Evolutionary conservation across 1,140 invertebrate species (phyloP), one percentile per base, ranked within the genome.

Genomic region (Drosophila pruinosa): DNA sequence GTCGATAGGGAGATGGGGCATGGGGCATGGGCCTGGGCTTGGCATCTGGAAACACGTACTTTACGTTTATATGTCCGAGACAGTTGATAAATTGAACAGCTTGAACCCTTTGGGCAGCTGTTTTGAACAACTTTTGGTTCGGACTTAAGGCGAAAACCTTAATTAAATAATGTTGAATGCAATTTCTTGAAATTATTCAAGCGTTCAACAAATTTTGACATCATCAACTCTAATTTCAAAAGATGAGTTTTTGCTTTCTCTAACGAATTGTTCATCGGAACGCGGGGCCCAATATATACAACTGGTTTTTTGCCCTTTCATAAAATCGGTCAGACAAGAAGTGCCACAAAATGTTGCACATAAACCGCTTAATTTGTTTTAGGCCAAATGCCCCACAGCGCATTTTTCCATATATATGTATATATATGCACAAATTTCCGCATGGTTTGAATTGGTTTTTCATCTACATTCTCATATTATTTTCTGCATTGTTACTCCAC

Each of bases 161-260:
- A 83, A 83, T 83, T 83, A 83, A 83, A 69, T 68, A 64, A 69
- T 65, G 36, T 73, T 61, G 45, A 79, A 76, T 68, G 72, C 67
- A 80, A 80, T 75, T 80, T 76, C 54, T 36, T 14, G 59, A 68
- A 85, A 69, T 69, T 62, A 61, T 41, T 85, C 72, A 75, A 71
- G 61, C 67, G 75, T 63, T 58, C 62, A 81, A 53, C 36, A 15
- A 61, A 72, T 77, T 63, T 58, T 64, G 34, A 69, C 19, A 17
- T 22, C 31, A 10, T 1, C 21, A 57, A 22, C 21, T 61, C 17
- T 7, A 70, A 57, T 64, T n/a, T 52, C 52, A 22, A 28, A 19
- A 19, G 34, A 48, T 22, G 31, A 61, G 12, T 61, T 61, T 36
- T 21, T 5, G 12, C 38, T 61, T 41, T 26, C 12, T 12, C 3